Evolutionary conservation across 2,113 vertebrate genomes (phyloP), one percentile per base, ranked within the genome.

Genomic region (Synodontis membranacea): DNA sequence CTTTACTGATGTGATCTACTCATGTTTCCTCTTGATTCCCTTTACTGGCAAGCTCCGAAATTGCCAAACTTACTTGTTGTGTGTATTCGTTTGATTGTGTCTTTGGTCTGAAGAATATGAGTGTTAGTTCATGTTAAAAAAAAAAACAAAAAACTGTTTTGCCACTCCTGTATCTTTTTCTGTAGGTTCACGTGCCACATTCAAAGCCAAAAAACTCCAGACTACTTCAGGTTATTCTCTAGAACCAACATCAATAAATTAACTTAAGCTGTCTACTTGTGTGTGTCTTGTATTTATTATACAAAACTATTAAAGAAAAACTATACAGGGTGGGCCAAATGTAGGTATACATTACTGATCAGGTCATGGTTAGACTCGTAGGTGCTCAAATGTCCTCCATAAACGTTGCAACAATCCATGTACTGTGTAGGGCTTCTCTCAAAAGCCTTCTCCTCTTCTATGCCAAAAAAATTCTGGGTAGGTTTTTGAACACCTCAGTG

Each of bases 161-260:
- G 90, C 88, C 93, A 93, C 92, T 93, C 90, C 91, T 75, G 89
- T 85, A 88, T 90, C 84, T 89, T 88, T 92, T 87, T 52, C 44
- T 83, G 91, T 89, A 89, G 68, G 86, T 92, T 87, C 78, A 75
- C 89, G 86, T 86, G 75, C 56, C 85, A 83, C 39, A 89, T 92
- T 91, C 86, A 89, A 91, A 92, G 89, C 92, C 92, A 94, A 92
- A 92, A 94, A 93, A 92, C 80, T 92, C 78, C 84, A 1, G 68
- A 88, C 91, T 93, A 78, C 89, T 92, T 93, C 91, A 93, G 92
- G 90, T 90, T 93, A 90, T 93, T 93, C 90, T 64, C 87, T 86
- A 88, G 90, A 90, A 86, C 91, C 91, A 92, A 93, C 91, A 88
- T 89, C 92, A 95, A 94, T 95, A 95, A 94, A 90, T 90, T 80